phyloP scores from a whole-genome alignment of 1,140 invertebrate genomes.

The Tetraneura akinire region DNA sequence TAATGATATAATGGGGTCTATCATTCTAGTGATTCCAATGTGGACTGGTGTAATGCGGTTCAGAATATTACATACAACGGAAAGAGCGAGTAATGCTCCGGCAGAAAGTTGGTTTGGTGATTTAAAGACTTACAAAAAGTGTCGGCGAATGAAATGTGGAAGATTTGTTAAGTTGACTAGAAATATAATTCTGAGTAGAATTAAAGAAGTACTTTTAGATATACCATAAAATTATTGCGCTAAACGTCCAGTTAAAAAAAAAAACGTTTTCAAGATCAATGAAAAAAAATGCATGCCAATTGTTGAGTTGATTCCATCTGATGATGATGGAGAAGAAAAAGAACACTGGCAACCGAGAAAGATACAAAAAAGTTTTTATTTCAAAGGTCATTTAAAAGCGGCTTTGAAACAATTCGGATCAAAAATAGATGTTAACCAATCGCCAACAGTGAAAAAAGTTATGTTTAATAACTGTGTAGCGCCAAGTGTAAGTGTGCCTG shows the following conservation, averaged over 20 bases:
- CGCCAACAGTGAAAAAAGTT: not conserved
- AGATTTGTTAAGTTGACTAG: not conserved
- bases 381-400: not conserved
- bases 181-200: not conserved
- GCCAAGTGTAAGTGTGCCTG: not conserved
- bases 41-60: not conserved
- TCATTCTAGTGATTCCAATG: not conserved
- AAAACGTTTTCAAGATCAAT: too few species aligned
- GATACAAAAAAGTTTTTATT: not conserved
- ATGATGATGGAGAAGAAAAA: not conserved
- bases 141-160: not conserved
- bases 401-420: not conserved
- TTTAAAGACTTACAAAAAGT: not conserved
- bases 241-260: not conserved
- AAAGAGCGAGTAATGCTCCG: conserved; percentile 6
- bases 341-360: not conserved
- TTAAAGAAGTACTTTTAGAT: not conserved
- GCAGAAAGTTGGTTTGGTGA: conserved; percentile 3
- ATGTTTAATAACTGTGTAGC: not conserved
- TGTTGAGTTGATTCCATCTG: not conserved
- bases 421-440: not conserved
- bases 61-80: not conserved
- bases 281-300: not conserved
- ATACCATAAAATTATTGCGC: conserved; percentile 1
- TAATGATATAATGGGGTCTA: not conserved